A percentile compares a stretch with the other conserved stretches of the same genome.
Evolutionary conservation across 2,888 invertebrate species (phyloP).

Genomic region (Stenotaenia linearis): DNA sequence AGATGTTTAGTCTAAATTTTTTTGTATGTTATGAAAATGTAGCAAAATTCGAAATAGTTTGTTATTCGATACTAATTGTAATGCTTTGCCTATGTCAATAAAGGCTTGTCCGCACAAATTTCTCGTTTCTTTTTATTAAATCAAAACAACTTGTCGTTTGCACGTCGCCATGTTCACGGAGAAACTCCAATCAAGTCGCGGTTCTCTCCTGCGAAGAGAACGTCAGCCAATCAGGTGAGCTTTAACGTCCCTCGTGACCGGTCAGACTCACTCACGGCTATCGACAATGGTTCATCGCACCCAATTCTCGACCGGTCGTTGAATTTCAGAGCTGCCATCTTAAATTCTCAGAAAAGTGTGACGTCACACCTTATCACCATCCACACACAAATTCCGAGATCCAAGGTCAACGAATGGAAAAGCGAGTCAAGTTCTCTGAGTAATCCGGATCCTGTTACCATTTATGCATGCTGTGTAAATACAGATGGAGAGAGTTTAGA

Average conservation of each 20-base stretch:
- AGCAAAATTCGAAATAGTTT: constrained; percentile 1
- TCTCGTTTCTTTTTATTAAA: background rate
- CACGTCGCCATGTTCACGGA: background rate
- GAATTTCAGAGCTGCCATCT: background rate
- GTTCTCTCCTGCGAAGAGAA: no score
- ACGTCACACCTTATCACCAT: background rate
- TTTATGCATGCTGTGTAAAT: constrained; percentile 26
- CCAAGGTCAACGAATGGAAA: background rate
- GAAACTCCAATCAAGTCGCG: background rate
- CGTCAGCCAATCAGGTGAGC: background rate
- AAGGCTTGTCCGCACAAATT: constrained; percentile 16
- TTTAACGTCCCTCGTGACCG: background rate
- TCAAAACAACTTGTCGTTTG: background rate
- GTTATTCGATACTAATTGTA: constrained; percentile 12
- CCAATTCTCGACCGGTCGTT: background rate
- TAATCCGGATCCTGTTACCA: constrained; percentile 1
- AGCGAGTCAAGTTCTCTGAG: background rate
- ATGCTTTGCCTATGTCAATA: constrained; percentile 26
- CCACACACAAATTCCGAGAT: background rate
- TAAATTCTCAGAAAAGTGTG: background rate
- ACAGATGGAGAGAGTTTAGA: constrained; percentile 8
- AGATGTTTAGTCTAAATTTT: background rate
- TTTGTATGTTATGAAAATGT: constrained; percentile 7
- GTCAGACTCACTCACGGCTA: background rate
- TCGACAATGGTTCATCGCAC: background rate